Base-by-base conservation (phyloP, 2,113 vertebrate genomes). In the Hippopotamus amphibius region DNA sequence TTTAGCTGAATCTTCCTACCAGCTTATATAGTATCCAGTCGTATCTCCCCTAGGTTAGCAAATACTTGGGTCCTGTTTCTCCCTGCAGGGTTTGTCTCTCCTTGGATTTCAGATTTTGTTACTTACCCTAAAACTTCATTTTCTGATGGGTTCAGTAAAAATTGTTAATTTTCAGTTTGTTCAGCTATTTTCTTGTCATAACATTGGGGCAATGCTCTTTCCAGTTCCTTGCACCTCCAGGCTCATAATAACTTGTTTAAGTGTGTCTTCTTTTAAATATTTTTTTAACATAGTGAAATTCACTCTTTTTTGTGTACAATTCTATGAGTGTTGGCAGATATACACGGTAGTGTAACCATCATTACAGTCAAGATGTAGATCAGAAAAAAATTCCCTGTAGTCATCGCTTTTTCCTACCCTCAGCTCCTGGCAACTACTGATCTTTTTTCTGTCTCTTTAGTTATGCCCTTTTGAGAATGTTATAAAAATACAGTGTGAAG, bases 91-190 rank as follows among this genome's bases (percentile, higher is more conserved):
- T 26, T 71, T 74, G 7, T 22, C 26, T 89, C 43, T 86, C 50
- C 28, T 81, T 22, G 68, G 63, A 43, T 53, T 86, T 74, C 24
- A 80, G 30, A 33, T 96, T 94, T 94, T 46, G 72, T 63, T 94
- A 57, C 46, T 90, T 90, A 74, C 19, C 72, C 48, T 65, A 86
- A 90, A 90, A 90, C 48, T 86, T 11, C 30, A 21, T 63, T 65
- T 55, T 76, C 72, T 72, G 80, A 87, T 22, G 30, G 30, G 24
- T 53, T 71, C 48, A 74, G 71, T 90, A 28, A 90, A 72, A 87
- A 48, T 41, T 63, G 77, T 55, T 96, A 93, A 93, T 81, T 91
- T 74, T 71, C 33, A 50, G 30, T 96, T 86, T 86, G 37, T 84
- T 81, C 19, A 61, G 77, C 65, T 86, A 41, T 43, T 72, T 92